phyloP scores from a whole-genome alignment of 2,797 vertebrate genomes.

The Tangara arthus region DNA sequence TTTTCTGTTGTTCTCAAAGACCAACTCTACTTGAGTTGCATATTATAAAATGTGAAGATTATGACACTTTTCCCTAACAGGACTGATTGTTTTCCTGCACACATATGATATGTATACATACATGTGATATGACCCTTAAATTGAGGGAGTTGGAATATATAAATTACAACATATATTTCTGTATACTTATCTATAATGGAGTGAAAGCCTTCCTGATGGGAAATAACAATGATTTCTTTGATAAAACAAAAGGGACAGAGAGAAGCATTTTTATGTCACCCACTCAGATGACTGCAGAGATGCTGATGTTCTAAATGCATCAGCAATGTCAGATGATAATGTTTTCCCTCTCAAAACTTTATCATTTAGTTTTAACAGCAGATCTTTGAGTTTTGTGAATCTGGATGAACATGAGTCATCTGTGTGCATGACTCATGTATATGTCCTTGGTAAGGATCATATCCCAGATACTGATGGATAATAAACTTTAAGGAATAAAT shows the following conservation, averaged over 20 bases:
- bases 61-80: neutral
- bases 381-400: neutral
- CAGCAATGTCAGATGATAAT: neutral
- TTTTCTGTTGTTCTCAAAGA: neutral
- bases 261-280: neutral
- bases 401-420: neutral
- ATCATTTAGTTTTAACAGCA: neutral
- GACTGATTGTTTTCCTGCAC: neutral
- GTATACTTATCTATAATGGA: neutral
- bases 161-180: neutral
- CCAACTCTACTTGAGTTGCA: neutral
- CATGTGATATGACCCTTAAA: neutral
- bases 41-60: neutral
- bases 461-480: neutral
- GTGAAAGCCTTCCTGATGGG: neutral
- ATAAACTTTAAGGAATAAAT: neutral
- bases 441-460: neutral
- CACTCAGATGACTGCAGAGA: neutral
- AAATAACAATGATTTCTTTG: neutral
- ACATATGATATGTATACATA: too few species aligned
- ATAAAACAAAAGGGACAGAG: neutral
- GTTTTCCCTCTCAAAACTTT: neutral
- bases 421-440: neutral
- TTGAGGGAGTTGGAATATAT: neutral
- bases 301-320: neutral